A percentile compares a stretch with the other conserved stretches of the same genome.
phyloP scores from a whole-genome alignment of 37 sponge, comb jelly and placozoan genomes.

The Beroe forskalii region DNA sequence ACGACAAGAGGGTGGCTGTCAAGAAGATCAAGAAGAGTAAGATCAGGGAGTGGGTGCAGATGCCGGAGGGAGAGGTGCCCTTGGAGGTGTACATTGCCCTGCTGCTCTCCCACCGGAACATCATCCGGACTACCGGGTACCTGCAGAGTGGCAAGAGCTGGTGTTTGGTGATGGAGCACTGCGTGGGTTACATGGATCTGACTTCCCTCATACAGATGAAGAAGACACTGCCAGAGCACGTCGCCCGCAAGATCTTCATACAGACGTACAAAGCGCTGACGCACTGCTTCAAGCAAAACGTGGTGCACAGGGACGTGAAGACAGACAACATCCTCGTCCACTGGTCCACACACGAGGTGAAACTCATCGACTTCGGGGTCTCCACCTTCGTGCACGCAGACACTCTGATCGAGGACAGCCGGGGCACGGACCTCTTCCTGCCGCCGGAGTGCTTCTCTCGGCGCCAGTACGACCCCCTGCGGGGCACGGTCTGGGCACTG shows the following conservation, averaged over 20 bases:
- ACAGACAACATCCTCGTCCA: conserved; percentile 65
- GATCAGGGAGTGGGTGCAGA: conserved; percentile 27
- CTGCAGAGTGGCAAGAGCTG: conserved; percentile 38
- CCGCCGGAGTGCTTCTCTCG: conserved; percentile 43
- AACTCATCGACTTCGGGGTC: conserved; percentile 59
- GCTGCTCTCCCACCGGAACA: conserved; percentile 13
- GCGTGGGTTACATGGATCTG: conserved; percentile 41
- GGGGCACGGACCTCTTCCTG: conserved; percentile 58
- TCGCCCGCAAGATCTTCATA: conserved; percentile 37
- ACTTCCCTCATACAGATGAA: conserved; percentile 19
- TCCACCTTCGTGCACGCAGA: conserved; percentile 23
- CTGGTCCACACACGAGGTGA: conserved; percentile 40
- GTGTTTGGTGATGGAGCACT: conserved; percentile 62
- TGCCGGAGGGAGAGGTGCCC: conserved; percentile 14
- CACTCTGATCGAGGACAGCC: not conserved
- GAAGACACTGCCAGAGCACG: not conserved
- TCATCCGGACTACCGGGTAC: conserved; percentile 11
- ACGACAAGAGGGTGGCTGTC: conserved; percentile 9
- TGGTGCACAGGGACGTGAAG: conserved; percentile 58
- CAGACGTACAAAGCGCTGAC: conserved; percentile 60
- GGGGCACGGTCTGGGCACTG: conserved; percentile 60
- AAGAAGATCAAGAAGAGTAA: conserved; percentile 61
- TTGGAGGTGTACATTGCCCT: conserved; percentile 49
- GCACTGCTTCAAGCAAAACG: conserved; percentile 30
- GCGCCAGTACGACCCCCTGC: conserved; percentile 14